These are phyloP conservation scores for Pleuronectes platessa DNA, from an alignment of 2,113 vertebrate genomes.

Conservation along the genomic window DNA sequence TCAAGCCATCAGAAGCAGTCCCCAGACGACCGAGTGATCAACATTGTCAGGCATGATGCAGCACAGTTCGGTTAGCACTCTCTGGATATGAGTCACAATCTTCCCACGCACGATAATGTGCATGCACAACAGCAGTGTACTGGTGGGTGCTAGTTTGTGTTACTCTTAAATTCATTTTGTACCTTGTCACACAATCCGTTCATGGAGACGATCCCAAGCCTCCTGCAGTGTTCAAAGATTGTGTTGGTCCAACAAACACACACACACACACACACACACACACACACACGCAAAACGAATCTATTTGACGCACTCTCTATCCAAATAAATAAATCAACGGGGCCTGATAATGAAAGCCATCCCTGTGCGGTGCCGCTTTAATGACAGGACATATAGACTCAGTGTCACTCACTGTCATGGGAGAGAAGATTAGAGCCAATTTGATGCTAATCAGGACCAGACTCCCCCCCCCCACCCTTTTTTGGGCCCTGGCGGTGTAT, in stretches of 20 bases:
- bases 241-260: conserved; percentile 29
- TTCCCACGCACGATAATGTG: conserved; percentile 65
- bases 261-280: conserved; percentile 6
- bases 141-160: conserved; percentile 16
- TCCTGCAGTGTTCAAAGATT: conserved; percentile 58
- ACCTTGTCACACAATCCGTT: conserved; percentile 30
- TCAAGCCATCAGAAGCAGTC: conserved; percentile 56
- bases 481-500: conserved; percentile 26
- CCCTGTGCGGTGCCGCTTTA: conserved; percentile 67
- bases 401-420: conserved; percentile 74
- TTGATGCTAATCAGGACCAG: conserved; percentile 77
- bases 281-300: conserved; percentile 25
- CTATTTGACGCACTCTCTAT: conserved; percentile 62
- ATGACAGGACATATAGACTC: conserved; percentile 70
- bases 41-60: conserved; percentile 71
- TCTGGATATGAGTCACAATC: conserved; percentile 74
- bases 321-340: conserved; percentile 79
- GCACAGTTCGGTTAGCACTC: conserved; percentile 54
- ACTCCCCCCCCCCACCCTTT: conserved; percentile 38
- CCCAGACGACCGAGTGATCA: conserved; percentile 37
- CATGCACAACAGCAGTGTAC: conserved; percentile 42
- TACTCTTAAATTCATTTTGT: conserved; percentile 24
- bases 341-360: conserved; percentile 78
- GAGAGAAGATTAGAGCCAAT: conserved; percentile 75
- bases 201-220: conserved; percentile 25